Conservation (phyloP, 2,113 vertebrate genomes). For the Dendrocopos noguchii region DNA sequence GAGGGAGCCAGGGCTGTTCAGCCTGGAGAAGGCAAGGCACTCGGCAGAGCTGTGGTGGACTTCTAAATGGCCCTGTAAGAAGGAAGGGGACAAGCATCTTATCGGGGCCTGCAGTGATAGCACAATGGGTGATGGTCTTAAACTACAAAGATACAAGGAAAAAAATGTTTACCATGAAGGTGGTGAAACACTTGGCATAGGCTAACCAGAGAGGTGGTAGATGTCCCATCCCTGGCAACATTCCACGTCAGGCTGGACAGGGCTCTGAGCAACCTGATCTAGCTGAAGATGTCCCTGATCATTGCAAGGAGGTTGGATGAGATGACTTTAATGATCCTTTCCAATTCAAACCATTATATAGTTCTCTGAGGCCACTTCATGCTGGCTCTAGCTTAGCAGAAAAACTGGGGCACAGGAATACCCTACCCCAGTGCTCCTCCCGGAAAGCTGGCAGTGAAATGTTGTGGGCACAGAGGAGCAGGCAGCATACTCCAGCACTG, state of each 20-base stretch:
- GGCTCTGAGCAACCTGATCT: background rate
- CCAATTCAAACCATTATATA: background rate
- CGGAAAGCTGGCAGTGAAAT: accelerated
- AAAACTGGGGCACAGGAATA: background rate
- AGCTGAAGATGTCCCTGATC: background rate
- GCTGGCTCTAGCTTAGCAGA: background rate
- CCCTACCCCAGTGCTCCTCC: accelerated
- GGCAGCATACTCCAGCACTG: background rate
- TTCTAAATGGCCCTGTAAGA: background rate
- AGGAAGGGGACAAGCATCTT: too few relatives aligned
- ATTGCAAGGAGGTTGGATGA: background rate
- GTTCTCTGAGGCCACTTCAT: too few relatives aligned
- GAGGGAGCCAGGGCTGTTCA: background rate
- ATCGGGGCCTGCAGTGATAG: too few relatives aligned
- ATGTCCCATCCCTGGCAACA: background rate
- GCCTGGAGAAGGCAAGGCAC: background rate
- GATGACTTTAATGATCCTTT: background rate
- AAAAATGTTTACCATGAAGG: background rate
- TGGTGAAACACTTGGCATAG: background rate
- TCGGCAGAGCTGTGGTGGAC: background rate
- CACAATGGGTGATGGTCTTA: too few relatives aligned
- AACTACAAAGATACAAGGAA: too few relatives aligned
- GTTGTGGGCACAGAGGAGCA: accelerated
- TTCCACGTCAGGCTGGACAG: background rate
- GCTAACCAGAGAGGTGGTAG: background rate